Evolutionary conservation across 2,113 vertebrate species (phyloP).

Genomic region (Calyptommatus sinebrachiatus): DNA sequence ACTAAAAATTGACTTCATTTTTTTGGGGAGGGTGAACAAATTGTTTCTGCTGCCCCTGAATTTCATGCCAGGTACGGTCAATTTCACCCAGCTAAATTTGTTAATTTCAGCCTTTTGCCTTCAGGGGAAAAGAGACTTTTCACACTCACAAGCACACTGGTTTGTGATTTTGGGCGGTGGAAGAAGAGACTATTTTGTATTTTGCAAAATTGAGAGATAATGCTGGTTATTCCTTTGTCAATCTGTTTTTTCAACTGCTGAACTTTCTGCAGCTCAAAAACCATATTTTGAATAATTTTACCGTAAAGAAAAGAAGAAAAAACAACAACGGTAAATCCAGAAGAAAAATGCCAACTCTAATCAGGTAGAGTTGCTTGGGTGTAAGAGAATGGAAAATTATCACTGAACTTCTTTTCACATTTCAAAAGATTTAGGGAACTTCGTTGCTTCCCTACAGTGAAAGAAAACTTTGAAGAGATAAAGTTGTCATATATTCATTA

Average conservation of each 20-base stretch:
- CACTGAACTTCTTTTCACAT: not conserved
- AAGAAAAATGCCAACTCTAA: not conserved
- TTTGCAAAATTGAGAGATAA: not conserved
- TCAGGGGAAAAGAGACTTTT: no score
- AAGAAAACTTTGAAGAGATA: not conserved
- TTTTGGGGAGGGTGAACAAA: no score
- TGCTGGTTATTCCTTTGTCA: not conserved
- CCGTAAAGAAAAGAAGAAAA: not conserved
- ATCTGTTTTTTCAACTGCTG: not conserved
- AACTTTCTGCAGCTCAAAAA: not conserved
- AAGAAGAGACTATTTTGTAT: no score
- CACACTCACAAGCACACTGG: no score
- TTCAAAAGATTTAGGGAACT: not conserved
- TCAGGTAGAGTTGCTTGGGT: not conserved
- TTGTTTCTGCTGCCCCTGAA: not conserved
- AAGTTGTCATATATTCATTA: not conserved
- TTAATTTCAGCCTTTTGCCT: not conserved
- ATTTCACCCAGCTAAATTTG: not conserved
- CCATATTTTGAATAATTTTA: no score
- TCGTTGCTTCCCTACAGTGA: not conserved
- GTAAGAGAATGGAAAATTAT: no score
- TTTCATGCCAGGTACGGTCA: conserved; percentile 5
- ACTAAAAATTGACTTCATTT: no score
- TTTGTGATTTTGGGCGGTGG: no score
- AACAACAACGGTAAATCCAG: no score